These are phyloP conservation scores for Lithophane leautieri DNA, from an alignment of 2,888 invertebrate species.

Conservation along the genomic window DNA sequence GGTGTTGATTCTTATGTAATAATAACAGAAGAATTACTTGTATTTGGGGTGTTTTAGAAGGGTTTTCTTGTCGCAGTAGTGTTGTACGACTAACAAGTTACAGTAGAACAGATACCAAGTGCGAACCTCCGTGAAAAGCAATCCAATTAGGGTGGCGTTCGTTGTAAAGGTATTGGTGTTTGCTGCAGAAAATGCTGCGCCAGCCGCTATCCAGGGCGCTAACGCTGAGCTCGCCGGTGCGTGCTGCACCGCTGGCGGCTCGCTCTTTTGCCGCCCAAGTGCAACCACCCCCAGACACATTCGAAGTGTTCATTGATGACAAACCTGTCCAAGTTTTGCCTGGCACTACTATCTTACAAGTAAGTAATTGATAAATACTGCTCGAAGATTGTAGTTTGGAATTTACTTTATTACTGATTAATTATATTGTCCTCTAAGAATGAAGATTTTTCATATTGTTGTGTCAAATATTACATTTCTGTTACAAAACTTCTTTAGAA, in stretches of 20 bases:
- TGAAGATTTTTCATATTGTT: not conserved
- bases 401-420: not conserved
- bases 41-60: constrained; percentile 62
- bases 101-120: constrained; percentile 1
- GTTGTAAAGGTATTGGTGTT: constrained; percentile 69
- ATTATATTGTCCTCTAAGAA: not conserved
- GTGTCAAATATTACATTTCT: not conserved
- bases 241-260: constrained; percentile 82
- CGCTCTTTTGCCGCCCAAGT: constrained; percentile 87
- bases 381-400: not conserved
- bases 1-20: constrained; percentile 88
- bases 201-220: constrained; percentile 93
- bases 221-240: constrained; percentile 84
- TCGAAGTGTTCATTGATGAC: constrained; percentile 99
- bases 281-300: constrained; percentile 92
- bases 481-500: too few relatives aligned
- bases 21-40: constrained; percentile 81
- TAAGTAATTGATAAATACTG: constrained; percentile 75
- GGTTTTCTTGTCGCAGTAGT: constrained; percentile 25
- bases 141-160: constrained; percentile 49
- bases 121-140: constrained; percentile 18
- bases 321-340: constrained; percentile 98
- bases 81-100: not conserved
- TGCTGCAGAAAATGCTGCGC: constrained; percentile 93
- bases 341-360: constrained; percentile 99